Evolutionary conservation across 1,140 invertebrate genomes (phyloP).

Genomic region (Drosophila prosaltans): DNA sequence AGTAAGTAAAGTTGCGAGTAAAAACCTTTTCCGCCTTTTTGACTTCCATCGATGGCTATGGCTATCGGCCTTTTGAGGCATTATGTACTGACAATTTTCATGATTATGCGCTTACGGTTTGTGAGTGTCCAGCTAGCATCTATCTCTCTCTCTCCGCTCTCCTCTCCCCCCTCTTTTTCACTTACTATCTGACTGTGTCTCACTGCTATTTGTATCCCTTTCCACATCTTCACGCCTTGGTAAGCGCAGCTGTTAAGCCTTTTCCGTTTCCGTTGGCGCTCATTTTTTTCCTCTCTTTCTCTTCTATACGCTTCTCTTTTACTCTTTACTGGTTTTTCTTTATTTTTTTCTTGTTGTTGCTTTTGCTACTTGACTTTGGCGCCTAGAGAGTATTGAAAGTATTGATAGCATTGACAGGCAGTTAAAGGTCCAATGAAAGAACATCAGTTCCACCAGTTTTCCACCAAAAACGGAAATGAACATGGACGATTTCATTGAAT

Average conservation of each 20-base stretch:
- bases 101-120: conserved; percentile 74
- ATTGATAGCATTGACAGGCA: conserved; percentile 71
- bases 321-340: conserved; percentile 27
- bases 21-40: conserved; percentile 75
- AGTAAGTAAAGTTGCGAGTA: conserved; percentile 79
- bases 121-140: conserved; percentile 58
- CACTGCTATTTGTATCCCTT: conserved; percentile 16
- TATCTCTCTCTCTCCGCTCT: background rate
- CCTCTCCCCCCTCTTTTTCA: background rate
- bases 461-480: conserved; percentile 61
- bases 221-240: conserved; percentile 41
- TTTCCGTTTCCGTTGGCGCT: conserved; percentile 73
- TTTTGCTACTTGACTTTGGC: conserved; percentile 59
- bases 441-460: conserved; percentile 33
- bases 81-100: conserved; percentile 81
- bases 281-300: conserved; percentile 22
- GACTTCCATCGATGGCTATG: conserved; percentile 27
- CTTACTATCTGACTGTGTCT: background rate
- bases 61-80: conserved; percentile 74
- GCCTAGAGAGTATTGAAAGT: conserved; percentile 57
- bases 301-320: background rate
- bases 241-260: conserved; percentile 79
- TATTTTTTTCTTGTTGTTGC: conserved; percentile 25
- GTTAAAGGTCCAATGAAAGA: conserved; percentile 35
- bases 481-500: conserved; percentile 69